Evolutionary conservation across 2,113 vertebrate species (phyloP).

Genomic region (Pavo muticus): DNA sequence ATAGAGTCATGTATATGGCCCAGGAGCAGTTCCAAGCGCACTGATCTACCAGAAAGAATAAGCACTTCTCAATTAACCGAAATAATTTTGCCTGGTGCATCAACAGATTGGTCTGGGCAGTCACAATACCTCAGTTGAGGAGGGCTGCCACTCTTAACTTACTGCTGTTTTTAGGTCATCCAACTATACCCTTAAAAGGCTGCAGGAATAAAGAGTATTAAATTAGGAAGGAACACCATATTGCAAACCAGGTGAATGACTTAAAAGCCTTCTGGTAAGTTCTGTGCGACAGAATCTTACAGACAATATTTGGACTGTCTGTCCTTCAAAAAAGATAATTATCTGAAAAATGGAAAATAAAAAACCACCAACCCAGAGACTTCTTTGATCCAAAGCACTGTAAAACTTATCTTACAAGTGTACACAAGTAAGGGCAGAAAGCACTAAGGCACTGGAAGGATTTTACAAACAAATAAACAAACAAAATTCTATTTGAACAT

Average conservation of each 20-base stretch:
- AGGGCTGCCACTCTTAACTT: not conserved
- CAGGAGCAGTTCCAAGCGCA: not conserved
- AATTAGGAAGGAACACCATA: not conserved
- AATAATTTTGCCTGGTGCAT: not conserved
- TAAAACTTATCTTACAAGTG: not conserved
- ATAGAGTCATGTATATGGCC: not conserved
- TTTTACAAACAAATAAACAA: no score
- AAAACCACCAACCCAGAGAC: not conserved
- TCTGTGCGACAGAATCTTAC: not conserved
- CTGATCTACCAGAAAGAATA: not conserved
- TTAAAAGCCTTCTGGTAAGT: not conserved
- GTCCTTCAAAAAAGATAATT: not conserved
- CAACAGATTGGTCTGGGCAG: not conserved
- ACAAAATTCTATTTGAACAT: not conserved
- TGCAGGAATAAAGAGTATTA: not conserved
- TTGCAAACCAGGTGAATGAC: not conserved
- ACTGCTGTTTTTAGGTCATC: conserved; percentile 4
- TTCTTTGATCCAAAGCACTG: not conserved
- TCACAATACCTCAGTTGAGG: fast-evolving
- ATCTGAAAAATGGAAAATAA: not conserved
- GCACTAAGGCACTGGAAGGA: not conserved
- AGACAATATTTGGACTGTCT: not conserved
- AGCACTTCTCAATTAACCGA: not conserved
- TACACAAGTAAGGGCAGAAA: not conserved
- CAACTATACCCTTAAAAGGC: not conserved